Conservation (phyloP, 2,797 vertebrate genomes). For the Chiloscyllium punctatum region DNA sequence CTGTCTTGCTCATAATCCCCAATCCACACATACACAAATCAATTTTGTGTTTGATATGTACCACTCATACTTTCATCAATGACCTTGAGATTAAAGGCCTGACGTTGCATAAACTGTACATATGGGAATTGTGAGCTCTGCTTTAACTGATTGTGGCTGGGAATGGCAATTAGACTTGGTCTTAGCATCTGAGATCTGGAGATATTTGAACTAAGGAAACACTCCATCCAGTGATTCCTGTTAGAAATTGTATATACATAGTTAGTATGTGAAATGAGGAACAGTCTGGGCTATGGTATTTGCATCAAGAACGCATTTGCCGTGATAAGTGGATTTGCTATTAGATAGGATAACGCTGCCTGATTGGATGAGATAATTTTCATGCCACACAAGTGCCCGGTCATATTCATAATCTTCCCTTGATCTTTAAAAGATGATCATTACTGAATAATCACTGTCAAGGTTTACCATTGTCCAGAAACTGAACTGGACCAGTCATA, state of each 20-base stretch:
- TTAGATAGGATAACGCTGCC: background rate
- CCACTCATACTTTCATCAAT: background rate
- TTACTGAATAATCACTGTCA: too few relatives aligned
- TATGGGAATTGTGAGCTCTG: background rate
- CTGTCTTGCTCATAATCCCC: background rate
- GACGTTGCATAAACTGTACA: background rate
- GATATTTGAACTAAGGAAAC: background rate
- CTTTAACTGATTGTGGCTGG: background rate
- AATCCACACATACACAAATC: background rate
- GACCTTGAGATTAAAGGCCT: background rate
- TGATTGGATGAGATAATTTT: too few relatives aligned
- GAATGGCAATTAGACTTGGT: background rate
- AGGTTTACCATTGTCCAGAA: too few relatives aligned
- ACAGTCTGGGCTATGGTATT: background rate
- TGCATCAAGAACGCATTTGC: background rate
- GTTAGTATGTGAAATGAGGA: background rate
- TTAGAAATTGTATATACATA: background rate
- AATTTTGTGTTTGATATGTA: background rate
- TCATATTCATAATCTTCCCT: too few relatives aligned
- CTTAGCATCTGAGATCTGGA: background rate
- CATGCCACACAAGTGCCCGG: too few relatives aligned
- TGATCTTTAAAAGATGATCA: too few relatives aligned
- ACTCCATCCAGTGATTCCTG: background rate
- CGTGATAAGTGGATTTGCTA: background rate
- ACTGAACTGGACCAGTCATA: too few relatives aligned